phyloP scores from a whole-genome alignment of 2,113 vertebrate genomes.

The Tenebrosternarchus preto region DNA sequence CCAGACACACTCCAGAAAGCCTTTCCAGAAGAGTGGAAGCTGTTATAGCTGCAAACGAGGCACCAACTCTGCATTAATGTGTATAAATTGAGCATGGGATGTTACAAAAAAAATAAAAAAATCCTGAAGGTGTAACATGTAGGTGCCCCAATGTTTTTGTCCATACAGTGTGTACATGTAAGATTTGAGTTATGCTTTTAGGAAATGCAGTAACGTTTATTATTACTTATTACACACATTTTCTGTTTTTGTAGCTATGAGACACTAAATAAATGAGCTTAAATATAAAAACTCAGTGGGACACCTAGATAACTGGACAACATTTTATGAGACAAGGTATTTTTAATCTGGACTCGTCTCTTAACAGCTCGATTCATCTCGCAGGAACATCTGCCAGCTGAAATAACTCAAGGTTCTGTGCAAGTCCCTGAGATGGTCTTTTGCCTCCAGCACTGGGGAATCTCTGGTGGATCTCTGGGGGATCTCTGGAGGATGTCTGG shows the following conservation, averaged over 20 bases:
- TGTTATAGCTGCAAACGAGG: too few species aligned
- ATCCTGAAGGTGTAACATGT: too few species aligned
- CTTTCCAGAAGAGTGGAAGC: too few species aligned
- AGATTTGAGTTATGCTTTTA: too few species aligned
- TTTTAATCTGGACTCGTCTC: conserved; percentile 46
- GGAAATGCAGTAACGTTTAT: neutral
- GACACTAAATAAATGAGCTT: conserved; percentile 36
- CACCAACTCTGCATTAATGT: too few species aligned
- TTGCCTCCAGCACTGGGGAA: conserved; percentile 11
- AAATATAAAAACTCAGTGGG: conserved; percentile 31
- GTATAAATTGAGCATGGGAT: too few species aligned
- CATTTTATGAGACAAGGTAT: conserved; percentile 27
- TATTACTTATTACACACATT: neutral
- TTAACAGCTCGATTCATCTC: conserved; percentile 29
- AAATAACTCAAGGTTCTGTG: conserved; percentile 22
- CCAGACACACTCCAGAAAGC: too few species aligned
- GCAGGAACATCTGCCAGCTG: conserved; percentile 17
- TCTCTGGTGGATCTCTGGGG: neutral
- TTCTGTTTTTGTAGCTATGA: neutral
- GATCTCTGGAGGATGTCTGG: too few species aligned
- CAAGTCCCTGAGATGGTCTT: conserved; percentile 44
- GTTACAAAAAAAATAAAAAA: too few species aligned
- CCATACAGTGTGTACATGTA: too few species aligned
- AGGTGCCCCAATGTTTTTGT: too few species aligned
- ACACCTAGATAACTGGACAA: conserved; percentile 21